Conservation (phyloP, 2,113 vertebrate genomes). For the Megaceryle maxima region DNA sequence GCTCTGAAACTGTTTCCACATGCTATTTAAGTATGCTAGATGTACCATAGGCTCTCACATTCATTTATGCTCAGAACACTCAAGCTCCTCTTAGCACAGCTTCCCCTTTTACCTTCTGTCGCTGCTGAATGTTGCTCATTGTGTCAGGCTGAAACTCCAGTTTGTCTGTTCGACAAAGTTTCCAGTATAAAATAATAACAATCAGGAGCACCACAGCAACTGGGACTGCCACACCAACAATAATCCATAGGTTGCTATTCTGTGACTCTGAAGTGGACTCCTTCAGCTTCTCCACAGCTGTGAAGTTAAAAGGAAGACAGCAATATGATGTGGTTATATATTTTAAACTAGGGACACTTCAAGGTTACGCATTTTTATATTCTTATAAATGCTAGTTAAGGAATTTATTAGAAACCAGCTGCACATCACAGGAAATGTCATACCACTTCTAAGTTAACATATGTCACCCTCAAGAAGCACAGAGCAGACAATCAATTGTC, state of each 20-base stretch:
- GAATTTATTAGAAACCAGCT: neutral
- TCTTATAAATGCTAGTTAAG: neutral
- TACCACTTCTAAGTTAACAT: neutral
- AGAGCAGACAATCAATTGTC: neutral
- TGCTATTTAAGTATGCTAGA: neutral
- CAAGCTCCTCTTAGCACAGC: neutral
- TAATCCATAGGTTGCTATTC: slow-evolving; percentile 91
- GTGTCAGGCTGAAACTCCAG: slow-evolving; percentile 96
- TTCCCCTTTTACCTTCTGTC: slow-evolving; percentile 87
- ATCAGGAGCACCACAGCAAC: slow-evolving; percentile 89
- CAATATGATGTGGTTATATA: neutral
- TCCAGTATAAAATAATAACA: slow-evolving; percentile 95
- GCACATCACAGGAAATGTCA: neutral
- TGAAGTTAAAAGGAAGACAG: neutral
- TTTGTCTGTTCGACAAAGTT: slow-evolving; percentile 95
- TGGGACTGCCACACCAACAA: slow-evolving; percentile 90
- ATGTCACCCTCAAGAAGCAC: neutral
- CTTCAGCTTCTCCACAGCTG: slow-evolving; percentile 88
- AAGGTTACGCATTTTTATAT: neutral
- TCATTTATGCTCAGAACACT: neutral
- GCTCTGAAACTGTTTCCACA: neutral
- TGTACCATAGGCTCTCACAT: neutral
- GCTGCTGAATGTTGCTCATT: slow-evolving; percentile 90
- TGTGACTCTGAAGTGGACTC: slow-evolving; percentile 78
- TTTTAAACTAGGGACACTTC: neutral